These are phyloP conservation scores for Aquatica leii DNA, from an alignment of 2,888 invertebrate species.

Conservation along the genomic window DNA sequence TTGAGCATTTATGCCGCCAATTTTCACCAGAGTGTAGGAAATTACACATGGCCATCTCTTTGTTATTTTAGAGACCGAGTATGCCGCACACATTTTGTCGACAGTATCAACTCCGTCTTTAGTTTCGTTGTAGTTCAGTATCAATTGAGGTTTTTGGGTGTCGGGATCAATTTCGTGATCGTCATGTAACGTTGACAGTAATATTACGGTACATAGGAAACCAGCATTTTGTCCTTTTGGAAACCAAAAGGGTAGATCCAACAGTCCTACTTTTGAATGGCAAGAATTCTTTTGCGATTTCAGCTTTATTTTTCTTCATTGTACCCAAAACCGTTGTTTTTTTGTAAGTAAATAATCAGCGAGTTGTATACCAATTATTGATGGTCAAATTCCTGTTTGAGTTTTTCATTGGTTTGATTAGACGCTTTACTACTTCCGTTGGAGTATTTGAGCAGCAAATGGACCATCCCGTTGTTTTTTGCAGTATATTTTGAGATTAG, in stretches of 20 bases:
- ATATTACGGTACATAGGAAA: slow-evolving; percentile 20
- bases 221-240: slow-evolving; percentile 23
- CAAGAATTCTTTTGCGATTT: slow-evolving; percentile 18
- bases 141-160: slow-evolving; percentile 26
- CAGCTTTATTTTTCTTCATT: slow-evolving; percentile 17
- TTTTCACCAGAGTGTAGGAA: too few relatives aligned
- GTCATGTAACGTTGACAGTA: slow-evolving; percentile 29
- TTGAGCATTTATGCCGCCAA: slow-evolving; percentile 15
- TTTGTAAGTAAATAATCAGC: neutral
- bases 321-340: neutral
- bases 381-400: slow-evolving; percentile 14
- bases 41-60: too few relatives aligned
- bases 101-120: slow-evolving; percentile 22
- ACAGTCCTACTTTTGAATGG: slow-evolving; percentile 18
- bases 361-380: slow-evolving; percentile 3
- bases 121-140: slow-evolving; percentile 21
- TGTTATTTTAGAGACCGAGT: slow-evolving; percentile 8
- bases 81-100: slow-evolving; percentile 15
- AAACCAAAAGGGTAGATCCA: slow-evolving; percentile 24
- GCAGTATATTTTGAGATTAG: slow-evolving; percentile 28
- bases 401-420: slow-evolving; percentile 32
- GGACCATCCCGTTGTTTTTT: slow-evolving; percentile 27
- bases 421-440: slow-evolving; percentile 35
- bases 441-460: slow-evolving; percentile 19
- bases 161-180: slow-evolving; percentile 36